Evolutionary conservation across 2,888 invertebrate genomes (phyloP), one percentile per base, ranked within the genome.

Genomic region (Anthrax anthrax): DNA sequence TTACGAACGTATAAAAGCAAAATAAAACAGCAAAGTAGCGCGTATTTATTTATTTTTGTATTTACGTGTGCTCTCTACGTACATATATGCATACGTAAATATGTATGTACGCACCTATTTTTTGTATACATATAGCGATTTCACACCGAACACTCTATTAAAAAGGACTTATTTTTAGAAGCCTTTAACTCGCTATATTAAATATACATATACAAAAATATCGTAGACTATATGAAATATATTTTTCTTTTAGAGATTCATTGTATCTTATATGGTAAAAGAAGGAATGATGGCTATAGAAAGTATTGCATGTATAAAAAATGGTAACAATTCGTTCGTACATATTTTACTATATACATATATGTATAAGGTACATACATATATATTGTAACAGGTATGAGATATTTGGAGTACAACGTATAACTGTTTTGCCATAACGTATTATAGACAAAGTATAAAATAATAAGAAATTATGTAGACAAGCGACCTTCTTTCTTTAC

Each of bases 391-490:
- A n/a, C n/a, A 6, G 23, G 23, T 23, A 8, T 23, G 23, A 23
- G 23, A 23, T 23, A 23, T 23, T 4, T 23, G 8, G 23, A 23
- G 23, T 6, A 23, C 23, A 23, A 23, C 8, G 8, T 23, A 23
- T 6, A 23, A 23, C 23, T 23, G 23, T 23, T 23, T 23, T 6
- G 8, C 23, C 23, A 6, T 6, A 23, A 4, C 8, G 8, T 23
- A 23, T 23, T 29, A 29, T 39, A 37, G 42, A 42, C 42, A 37
- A 46, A 42, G 46, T 6, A 17, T 42, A 39, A 39, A 39, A 48
- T 48, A 48, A 48, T 48, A 48, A 46, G 48, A 45, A 48, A 48
- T 48, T 46, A 48, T 48, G 48, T 45, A 48, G 48, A 42, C 41
- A 40, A 14, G 18, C 40, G 18, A 37, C 37, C 29, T 32, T 12